phyloP scores from a whole-genome alignment of 2,113 vertebrate species.

The Eurypyga helias region DNA sequence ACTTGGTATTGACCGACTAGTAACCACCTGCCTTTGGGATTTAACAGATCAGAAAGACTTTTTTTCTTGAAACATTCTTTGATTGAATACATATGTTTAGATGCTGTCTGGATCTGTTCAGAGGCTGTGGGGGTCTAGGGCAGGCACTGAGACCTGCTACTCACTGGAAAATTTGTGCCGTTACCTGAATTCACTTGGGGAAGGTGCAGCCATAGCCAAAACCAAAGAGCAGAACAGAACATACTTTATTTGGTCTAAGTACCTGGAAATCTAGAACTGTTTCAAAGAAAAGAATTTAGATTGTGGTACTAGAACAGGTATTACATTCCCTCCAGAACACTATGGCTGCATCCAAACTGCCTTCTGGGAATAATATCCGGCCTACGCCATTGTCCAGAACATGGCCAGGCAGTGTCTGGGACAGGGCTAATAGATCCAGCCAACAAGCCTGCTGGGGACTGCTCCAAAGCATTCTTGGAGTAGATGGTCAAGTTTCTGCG shows the following conservation, averaged over 20 bases:
- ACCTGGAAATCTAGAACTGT: not conserved
- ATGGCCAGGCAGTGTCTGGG: not conserved
- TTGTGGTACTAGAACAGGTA: not conserved
- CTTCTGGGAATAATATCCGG: not conserved
- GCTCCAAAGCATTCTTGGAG: not conserved
- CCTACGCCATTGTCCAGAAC: not conserved
- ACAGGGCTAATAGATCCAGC: not conserved
- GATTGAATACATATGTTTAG: not conserved
- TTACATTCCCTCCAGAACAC: not conserved
- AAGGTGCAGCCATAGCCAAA: not conserved
- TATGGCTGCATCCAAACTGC: not conserved
- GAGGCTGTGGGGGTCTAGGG: not conserved
- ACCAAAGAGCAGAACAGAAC: not conserved
- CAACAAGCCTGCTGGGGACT: fast-evolving
- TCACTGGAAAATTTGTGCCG: not conserved
- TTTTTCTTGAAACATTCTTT: not conserved
- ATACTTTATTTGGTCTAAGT: not conserved
- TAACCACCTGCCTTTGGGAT: not conserved
- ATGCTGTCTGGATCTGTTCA: not conserved
- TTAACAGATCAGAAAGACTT: not conserved
- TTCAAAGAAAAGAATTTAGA: not conserved
- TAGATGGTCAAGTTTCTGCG: not conserved
- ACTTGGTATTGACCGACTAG: not conserved
- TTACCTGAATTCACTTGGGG: not conserved
- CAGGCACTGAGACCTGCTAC: not conserved